Evolutionary conservation across 2,113 vertebrate species (phyloP), one percentile per base, ranked within the genome.

Genomic region (Myanophis thanlyinensis): DNA sequence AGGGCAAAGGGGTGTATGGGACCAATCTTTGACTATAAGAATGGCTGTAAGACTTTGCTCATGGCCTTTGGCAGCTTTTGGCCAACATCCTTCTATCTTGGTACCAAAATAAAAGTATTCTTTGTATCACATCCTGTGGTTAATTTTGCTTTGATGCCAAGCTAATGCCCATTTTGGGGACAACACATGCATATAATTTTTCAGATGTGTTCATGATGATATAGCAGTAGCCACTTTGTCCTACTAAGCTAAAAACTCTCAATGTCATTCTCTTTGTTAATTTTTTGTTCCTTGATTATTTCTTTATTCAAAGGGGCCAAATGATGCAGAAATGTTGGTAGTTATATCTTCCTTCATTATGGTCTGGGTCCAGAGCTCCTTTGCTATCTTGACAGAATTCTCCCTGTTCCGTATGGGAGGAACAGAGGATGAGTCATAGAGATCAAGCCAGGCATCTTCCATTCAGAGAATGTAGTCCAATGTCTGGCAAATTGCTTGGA

Each of bases 281-380:
- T 62, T 62, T 51, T 87, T 85, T n/a, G 46, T 87, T 87, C 80
- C 44, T 86, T 15, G 44, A 40, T 30, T 89, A 23, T 13, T 46
- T 27, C n/a, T 85, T 53, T 48, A 91, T 10, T 20, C 44, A 86
- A 46, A 85, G n/a, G 67, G 53, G 23, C 3, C 52, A 86, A 56
- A 86, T 23, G 1, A 48, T 59, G 4, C 52, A 59, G 46, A 86
- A 90, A 91, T 86, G 9, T n/a, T n/a, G 48, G 25, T 12, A 48
- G 44, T 18, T 46, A 80, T 27, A 85, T 13, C 73, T 80, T 85
- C 1, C 23, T 86, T 44, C 44, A 1, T 91, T 12, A 59, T 25
- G 84, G 2, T 20, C 30, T 8, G 27, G 8, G 9, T 5, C 18
- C 73, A 51, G 40, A 0, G 0, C 0, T 7, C 35, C 88, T n/a